Evolutionary conservation across 2,888 invertebrate genomes (phyloP), one percentile per base, ranked within the genome.

Genomic region (Drosophila anceps): DNA sequence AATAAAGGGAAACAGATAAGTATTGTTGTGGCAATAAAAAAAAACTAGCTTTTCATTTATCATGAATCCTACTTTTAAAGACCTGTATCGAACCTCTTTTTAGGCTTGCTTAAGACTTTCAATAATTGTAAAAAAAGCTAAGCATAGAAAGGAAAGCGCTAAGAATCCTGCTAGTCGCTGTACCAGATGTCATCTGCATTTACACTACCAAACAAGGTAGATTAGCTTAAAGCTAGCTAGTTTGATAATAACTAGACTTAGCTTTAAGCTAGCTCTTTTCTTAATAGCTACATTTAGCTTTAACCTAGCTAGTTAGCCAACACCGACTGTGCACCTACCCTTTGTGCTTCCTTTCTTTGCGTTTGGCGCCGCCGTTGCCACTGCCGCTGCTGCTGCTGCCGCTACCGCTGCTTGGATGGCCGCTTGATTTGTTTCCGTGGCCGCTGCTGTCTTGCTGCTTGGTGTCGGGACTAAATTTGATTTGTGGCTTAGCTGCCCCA

Each of bases 271-370:
- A 10, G 6, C 20, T 13, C 1, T 0, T 41, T 18, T 18, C 0
- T 12, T 18, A 41, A 41, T 15, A 35, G 15, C 35, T 37, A 9
- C 10, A 24, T 35, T 53, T 27, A n/a, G 24, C 51, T 18, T 0
- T 13, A 33, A 51, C 4, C 4, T 7, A 50, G 29, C 5, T 8
- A 24, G 4, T 2, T n/a, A 10, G 24, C n/a, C 41, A 31, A 15
- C 55, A 41, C 20, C 15, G 46, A 24, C 7, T 24, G 2, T 1
- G 1, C 5, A 13, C 71, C 73, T 88, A 95, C 95, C 95, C 94
- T 94, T 94, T 92, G 91, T 93, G 93, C 93, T 94, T 93, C 94
- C 94, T 93, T 92, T 94, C 86, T 94, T 94, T 91, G 93, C 94
- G 90, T 93, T 93, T 90, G 94, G 93, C 91, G 93, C 94, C 91